phyloP scores from a whole-genome alignment of 2,888 invertebrate species.

The Lithophane leautieri region DNA sequence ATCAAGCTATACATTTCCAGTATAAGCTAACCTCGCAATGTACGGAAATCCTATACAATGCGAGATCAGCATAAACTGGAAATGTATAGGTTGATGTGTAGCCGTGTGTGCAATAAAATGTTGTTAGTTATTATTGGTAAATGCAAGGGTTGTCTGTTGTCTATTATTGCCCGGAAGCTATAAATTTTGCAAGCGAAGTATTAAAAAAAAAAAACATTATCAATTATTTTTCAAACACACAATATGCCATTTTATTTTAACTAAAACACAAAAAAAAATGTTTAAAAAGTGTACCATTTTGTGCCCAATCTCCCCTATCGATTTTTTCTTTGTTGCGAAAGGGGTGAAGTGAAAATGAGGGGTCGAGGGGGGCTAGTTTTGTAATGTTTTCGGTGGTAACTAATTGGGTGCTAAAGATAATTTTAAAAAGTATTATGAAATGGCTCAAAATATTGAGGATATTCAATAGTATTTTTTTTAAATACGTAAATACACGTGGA shows the following conservation, averaged over 20 bases:
- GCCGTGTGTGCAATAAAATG: too few species aligned
- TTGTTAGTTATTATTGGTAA: slow-evolving; percentile 6
- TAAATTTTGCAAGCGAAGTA: neutral
- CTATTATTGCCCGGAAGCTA: slow-evolving; percentile 12
- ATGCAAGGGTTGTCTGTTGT: neutral
- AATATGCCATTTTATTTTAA: too few species aligned
- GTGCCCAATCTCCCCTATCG: slow-evolving; percentile 16
- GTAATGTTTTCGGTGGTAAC: too few species aligned
- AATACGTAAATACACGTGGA: neutral
- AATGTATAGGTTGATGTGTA: too few species aligned
- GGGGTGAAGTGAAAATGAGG: slow-evolving; percentile 9
- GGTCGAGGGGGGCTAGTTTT: neutral
- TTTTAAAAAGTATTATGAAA: neutral
- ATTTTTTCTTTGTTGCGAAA: slow-evolving; percentile 9
- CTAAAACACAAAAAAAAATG: neutral
- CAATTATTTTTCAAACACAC: neutral
- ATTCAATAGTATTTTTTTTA: neutral
- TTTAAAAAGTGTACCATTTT: slow-evolving; percentile 4
- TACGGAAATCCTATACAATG: too few species aligned
- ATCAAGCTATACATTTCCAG: too few species aligned
- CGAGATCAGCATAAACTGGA: too few species aligned
- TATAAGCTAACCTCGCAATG: too few species aligned
- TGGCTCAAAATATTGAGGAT: neutral
- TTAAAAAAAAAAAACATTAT: too few species aligned
- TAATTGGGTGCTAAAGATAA: neutral